A percentile compares a stretch with the other conserved stretches of the same genome.
Evolutionary conservation across 2,888 invertebrate genomes (phyloP).

Genomic region (Stenichneumon culpator): DNA sequence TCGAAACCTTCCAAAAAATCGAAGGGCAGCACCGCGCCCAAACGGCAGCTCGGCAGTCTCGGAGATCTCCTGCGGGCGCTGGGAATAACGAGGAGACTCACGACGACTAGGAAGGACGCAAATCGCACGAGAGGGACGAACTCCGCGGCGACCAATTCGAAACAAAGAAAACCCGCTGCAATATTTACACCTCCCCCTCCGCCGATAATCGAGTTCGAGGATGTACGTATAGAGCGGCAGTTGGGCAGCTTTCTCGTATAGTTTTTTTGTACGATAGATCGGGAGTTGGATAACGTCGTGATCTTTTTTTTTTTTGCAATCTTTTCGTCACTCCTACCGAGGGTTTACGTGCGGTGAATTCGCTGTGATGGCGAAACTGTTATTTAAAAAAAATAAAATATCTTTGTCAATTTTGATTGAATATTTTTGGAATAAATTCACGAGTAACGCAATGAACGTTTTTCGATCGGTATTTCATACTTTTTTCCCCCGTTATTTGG

Average conservation of each 20-base stretch:
- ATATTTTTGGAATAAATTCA: neutral
- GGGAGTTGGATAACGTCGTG: no score
- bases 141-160: constrained; percentile 25
- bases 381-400: neutral
- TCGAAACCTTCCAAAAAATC: neutral
- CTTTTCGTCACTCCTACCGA: no score
- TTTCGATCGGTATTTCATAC: neutral
- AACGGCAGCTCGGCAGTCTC: constrained; percentile 67
- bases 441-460: neutral
- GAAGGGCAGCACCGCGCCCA: constrained; percentile 38
- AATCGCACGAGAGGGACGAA: neutral
- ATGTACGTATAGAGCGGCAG: constrained; percentile 56
- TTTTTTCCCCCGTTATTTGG: neutral
- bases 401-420: neutral
- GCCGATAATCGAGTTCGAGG: constrained; percentile 60
- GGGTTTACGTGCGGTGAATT: no score
- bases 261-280: no score
- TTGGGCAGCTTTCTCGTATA: neutral
- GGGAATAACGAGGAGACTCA: constrained; percentile 63
- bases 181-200: constrained; percentile 48
- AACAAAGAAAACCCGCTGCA: constrained; percentile 54
- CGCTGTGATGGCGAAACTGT: no score
- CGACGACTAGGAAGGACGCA: constrained; percentile 51
- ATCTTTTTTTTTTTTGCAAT: no score
- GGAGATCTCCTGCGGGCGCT: constrained; percentile 72